Evolutionary conservation across 2,797 vertebrate species (phyloP), one percentile per base, ranked within the genome.

Genomic region (Sebastes taczanowskii): DNA sequence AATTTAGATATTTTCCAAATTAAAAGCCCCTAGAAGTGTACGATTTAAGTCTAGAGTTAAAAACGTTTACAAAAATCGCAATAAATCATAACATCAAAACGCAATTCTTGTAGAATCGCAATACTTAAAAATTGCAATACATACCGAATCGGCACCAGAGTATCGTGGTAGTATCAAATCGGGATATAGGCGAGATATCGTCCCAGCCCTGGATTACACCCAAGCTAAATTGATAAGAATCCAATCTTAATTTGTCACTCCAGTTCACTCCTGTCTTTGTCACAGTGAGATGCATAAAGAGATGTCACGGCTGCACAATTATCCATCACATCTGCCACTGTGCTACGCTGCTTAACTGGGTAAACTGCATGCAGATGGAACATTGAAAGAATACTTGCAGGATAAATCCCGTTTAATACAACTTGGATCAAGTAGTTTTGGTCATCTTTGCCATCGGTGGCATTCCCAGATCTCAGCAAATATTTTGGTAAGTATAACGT

Each of bases 171-270:
- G 42, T 46, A 18, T 7, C 3, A 0, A 49, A 46, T 46, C 14
- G 14, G 0, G 42, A 46, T 16, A 18, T 46, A 46, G 42, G 6
- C 0, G 42, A 42, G 35, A 38, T 38, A 42, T 46, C 11, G 2
- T 46, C 16, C 16, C 46, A 20, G 46, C 18, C 46, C 46, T 49
- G 20, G 46, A 20, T 80, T 53, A 71, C 60, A 80, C 7, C 38
- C 46, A 66, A 76, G 13, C 34, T 62, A 7, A 46, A 80, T 0
- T 30, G 70, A 68, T 87, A 85, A 85, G 3, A 88, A 22, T 8
- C 29, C 16, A 42, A 71, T 81, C 34, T 80, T 79, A 73, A 78
- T 72, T 69, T 73, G 34, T 77, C 67, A 16, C 13, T 60, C 0
- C 27, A 64, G 55, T 87, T 29, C 65, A 14, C 67, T 72, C 53